phyloP scores from a whole-genome alignment of 2,888 invertebrate genomes.

The Bembecia ichneumoniformis region DNA sequence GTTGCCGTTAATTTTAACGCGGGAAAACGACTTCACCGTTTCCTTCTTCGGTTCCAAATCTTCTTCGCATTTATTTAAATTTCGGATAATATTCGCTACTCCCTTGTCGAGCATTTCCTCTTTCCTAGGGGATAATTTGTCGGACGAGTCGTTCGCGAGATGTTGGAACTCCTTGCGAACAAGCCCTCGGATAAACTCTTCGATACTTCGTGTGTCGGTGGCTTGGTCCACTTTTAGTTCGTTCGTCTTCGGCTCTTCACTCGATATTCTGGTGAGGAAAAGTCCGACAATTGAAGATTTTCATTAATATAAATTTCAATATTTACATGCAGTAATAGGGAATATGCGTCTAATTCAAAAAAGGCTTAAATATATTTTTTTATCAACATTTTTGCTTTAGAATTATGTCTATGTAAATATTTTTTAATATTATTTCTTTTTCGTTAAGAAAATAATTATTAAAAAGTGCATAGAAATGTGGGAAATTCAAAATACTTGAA shows the following conservation, averaged over 20 bases:
- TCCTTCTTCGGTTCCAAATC: conserved; percentile 23
- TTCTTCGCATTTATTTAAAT: conserved; percentile 25
- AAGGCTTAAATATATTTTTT: too few relatives aligned
- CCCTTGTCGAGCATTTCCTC: conserved; percentile 48
- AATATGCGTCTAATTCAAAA: too few relatives aligned
- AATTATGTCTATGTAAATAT: too few relatives aligned
- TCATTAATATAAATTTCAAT: background rate
- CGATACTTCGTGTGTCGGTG: conserved; percentile 56
- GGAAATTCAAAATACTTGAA: too few relatives aligned
- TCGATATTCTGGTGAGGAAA: conserved; percentile 12
- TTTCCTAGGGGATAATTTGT: conserved; percentile 29
- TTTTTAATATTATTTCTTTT: too few relatives aligned
- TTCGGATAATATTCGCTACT: conserved; percentile 47
- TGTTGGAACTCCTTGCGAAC: conserved; percentile 56
- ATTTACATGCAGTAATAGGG: conserved; percentile 2
- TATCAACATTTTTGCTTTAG: too few relatives aligned
- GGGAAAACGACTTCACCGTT: conserved; percentile 41
- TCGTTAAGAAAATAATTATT: too few relatives aligned
- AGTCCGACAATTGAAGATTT: too few relatives aligned
- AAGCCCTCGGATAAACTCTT: conserved; percentile 54
- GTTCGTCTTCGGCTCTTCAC: conserved; percentile 10
- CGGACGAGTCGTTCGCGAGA: conserved; percentile 39
- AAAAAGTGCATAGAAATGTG: too few relatives aligned
- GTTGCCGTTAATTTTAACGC: conserved; percentile 59
- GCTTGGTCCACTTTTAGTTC: conserved; percentile 43